A percentile compares a stretch with the other conserved stretches of the same genome.
Evolutionary conservation across 2,888 invertebrate genomes (phyloP).

Genomic region (Rhagium mordax): DNA sequence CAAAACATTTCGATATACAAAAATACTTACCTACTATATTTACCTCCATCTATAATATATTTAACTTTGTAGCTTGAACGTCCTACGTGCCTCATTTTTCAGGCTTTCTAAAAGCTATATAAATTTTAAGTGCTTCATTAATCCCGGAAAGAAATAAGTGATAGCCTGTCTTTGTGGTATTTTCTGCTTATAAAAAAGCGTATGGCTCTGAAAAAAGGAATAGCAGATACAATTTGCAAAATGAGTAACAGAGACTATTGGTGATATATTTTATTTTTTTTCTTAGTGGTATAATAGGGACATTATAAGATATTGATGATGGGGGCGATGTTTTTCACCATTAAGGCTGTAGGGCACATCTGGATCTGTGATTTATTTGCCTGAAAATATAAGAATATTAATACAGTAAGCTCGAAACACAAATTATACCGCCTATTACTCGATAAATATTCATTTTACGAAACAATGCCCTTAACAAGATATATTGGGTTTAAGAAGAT

Average conservation of each 20-base stretch:
- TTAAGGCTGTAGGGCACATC: neutral
- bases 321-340: neutral
- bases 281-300: neutral
- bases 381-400: no score
- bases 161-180: conserved; percentile 4
- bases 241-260: neutral
- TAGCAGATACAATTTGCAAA: neutral
- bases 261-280: neutral
- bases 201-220: neutral
- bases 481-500: no score
- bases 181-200: neutral
- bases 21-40: no score
- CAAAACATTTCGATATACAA: no score
- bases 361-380: neutral
- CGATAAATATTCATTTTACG: no score
- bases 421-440: no score
- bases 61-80: neutral
- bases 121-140: neutral
- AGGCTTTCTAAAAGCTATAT: conserved; percentile 2
- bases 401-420: no score
- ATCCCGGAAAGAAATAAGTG: neutral
- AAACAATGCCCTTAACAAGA: no score
- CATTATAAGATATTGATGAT: neutral
- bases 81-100: neutral
- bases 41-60: neutral